These are phyloP conservation scores for Sternotherus odoratus DNA, from an alignment of 2,797 vertebrate species.

Conservation along the genomic window DNA sequence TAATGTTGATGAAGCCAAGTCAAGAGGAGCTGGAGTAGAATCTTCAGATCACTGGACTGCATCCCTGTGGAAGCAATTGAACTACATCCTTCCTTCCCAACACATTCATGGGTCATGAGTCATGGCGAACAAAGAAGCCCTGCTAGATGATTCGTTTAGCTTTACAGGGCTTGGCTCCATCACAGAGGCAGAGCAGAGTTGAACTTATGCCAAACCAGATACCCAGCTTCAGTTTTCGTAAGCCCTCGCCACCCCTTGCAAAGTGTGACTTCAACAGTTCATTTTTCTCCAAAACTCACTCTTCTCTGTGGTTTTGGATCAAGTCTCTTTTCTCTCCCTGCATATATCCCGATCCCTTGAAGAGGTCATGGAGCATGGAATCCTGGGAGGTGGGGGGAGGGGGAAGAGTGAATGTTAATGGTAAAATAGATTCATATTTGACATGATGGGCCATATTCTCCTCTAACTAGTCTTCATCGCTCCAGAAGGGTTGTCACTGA, in stretches of 20 bases:
- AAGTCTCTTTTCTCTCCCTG: background rate
- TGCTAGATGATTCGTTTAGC: background rate
- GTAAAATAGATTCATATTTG: background rate
- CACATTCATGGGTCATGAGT: background rate
- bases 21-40: background rate
- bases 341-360: rapidly evolving
- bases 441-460: background rate
- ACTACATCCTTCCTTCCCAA: background rate
- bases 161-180: background rate
- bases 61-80: background rate
- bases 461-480: background rate
- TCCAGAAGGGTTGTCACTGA: background rate
- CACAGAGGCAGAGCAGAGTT: background rate
- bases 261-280: background rate
- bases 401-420: background rate
- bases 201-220: background rate
- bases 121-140: background rate
- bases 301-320: background rate
- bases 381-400: background rate
- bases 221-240: slow-evolving; percentile 40
- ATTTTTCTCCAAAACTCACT: background rate
- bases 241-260: background rate
- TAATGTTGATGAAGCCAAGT: background rate
- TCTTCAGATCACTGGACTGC: rapidly evolving
- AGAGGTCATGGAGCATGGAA: background rate